Base-by-base conservation (phyloP, 1,140 invertebrate species). In the Chironomus tepperi region DNA sequence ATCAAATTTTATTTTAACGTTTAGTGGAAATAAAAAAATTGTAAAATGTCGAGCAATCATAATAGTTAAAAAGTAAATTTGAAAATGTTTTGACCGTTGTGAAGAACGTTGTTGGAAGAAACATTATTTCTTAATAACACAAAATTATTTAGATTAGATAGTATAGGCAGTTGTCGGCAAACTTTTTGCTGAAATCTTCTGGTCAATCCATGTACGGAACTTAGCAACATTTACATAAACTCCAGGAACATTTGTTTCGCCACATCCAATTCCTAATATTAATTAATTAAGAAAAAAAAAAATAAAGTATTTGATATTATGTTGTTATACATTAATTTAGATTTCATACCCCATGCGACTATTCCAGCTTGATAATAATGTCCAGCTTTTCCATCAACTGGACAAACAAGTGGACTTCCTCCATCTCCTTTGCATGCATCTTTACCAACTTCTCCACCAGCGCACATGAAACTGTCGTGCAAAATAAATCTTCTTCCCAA, bases 331-430 rank as follows among this genome's bases (percentile, higher is more conserved):
- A n/a, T n/a, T n/a, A n/a, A n/a, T n/a, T n/a, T n/a, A n/a, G n/a
- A n/a, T n/a, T n/a, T n/a, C n/a, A n/a, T 34, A 34, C 24, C 88
- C 88, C 88, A 90, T 1, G 88, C 85, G 5, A 90, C 88, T 43
- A 89, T 86, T 73, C 90, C 90, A 7, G 86, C 88, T 78, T 89
- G 88, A 21, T 83, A 83, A 76, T 85, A 90, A 2, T 84, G 83
- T 6, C 77, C 78, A 0, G 82, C 83, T 47, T 86, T 79, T 1
- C 80, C 84, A 75, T 81, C 79, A 74, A 88, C 79, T 18, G 89
- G 89, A 76, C 91, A 93, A 0, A 89, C 89, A 18, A 95, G 81
- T 0, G 92, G 91, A 16, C 88, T 87, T 18, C 88, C 47, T 57
- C 47, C 47, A 57, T 57, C 47, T 82, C 83, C 85, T 81, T 86